These are phyloP conservation scores for Sinocyclocheilus anshuiensis DNA, from an alignment of 2,113 vertebrate genomes.

Conservation along the genomic window DNA sequence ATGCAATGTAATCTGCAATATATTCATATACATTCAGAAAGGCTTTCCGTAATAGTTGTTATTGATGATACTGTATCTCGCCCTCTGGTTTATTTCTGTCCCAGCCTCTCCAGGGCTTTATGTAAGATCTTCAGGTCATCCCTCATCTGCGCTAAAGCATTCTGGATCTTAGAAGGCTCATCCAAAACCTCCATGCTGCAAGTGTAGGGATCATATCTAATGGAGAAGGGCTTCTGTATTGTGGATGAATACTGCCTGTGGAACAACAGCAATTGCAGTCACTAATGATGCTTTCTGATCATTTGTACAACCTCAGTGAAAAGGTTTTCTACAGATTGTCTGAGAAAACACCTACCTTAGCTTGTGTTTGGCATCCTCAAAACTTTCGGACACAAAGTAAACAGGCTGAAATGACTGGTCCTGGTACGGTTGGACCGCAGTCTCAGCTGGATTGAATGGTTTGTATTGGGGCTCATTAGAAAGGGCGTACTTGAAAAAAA, in stretches of 20 bases:
- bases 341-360: slow-evolving; percentile 66
- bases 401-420: slow-evolving; percentile 82
- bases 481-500: slow-evolving; percentile 74
- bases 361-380: slow-evolving; percentile 82
- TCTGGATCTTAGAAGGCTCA: slow-evolving; percentile 76
- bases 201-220: slow-evolving; percentile 77
- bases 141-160: slow-evolving; percentile 69
- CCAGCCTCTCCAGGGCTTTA: slow-evolving; percentile 76
- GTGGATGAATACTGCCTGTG: slow-evolving; percentile 75
- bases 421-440: slow-evolving; percentile 78
- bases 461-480: slow-evolving; percentile 82
- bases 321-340: neutral
- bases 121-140: slow-evolving; percentile 77
- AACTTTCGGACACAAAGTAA: slow-evolving; percentile 85
- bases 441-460: slow-evolving; percentile 78
- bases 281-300: neutral
- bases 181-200: slow-evolving; percentile 77
- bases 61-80: neutral
- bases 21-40: neutral
- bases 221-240: slow-evolving; percentile 78
- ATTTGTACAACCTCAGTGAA: neutral
- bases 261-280: neutral
- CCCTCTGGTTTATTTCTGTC: slow-evolving; percentile 46
- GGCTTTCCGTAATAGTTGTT: neutral
- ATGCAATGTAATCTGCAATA: neutral